A percentile compares a stretch with the other conserved stretches of the same genome.
Evolutionary conservation across 2,797 vertebrate species (phyloP).

Genomic region (Artibeus lituratus): DNA sequence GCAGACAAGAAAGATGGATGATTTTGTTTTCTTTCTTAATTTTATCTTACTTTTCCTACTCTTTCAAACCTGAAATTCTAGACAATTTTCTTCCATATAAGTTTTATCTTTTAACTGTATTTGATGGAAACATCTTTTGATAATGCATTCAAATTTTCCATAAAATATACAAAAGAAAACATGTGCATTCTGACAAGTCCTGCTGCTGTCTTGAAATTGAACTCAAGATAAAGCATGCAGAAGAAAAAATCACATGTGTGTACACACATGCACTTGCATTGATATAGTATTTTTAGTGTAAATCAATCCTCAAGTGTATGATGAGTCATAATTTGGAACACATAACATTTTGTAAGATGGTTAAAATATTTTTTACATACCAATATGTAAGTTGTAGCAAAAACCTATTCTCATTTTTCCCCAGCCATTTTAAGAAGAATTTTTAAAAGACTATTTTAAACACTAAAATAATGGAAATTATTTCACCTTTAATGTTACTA

Average conservation of each 20-base stretch:
- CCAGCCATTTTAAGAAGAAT: not conserved
- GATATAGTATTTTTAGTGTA: not conserved
- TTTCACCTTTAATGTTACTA: constrained; percentile 92
- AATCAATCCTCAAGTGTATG: not conserved
- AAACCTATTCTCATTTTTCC: not conserved
- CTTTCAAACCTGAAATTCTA: constrained; percentile 41
- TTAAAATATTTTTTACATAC: not conserved
- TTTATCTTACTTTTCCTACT: not conserved
- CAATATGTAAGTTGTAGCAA: not conserved
- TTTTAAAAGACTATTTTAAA: not conserved
- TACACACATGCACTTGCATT: not conserved
- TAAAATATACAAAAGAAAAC: not conserved
- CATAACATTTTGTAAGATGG: not conserved
- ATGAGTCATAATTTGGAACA: not conserved
- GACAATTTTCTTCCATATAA: not conserved
- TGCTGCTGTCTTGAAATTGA: not conserved
- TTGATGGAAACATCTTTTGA: not conserved
- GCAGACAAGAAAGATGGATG: not conserved
- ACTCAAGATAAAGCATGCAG: constrained; percentile 1
- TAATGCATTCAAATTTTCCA: not conserved
- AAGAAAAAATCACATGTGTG: not conserved
- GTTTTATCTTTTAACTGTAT: not conserved
- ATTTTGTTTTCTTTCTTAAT: not conserved
- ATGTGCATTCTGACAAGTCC: not conserved
- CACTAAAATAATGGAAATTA: constrained; percentile 62